Conservation (phyloP, 2,113 vertebrate genomes). For the Brienomyrus longianalis region DNA sequence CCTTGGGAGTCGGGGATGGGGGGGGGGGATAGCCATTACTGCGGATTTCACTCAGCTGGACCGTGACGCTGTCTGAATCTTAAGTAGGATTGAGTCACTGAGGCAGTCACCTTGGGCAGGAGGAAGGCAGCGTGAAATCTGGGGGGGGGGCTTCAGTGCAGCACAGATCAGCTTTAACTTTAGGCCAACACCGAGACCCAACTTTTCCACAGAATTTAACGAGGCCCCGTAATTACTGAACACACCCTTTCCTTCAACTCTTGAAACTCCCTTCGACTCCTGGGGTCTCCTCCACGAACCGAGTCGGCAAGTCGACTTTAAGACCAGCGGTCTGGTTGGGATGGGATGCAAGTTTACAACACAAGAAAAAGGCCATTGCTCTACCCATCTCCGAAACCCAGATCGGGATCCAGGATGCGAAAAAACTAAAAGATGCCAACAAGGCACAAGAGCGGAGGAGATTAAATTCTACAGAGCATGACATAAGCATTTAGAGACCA, state of each 20-base stretch:
- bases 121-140: background rate
- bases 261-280: background rate
- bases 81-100: slow-evolving; percentile 21
- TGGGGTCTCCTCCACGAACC: background rate
- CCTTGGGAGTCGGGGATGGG: background rate
- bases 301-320: background rate
- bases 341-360: background rate
- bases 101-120: slow-evolving; percentile 19
- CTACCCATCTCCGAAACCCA: background rate
- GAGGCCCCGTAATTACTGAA: background rate
- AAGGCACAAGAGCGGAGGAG: background rate
- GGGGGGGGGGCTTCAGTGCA: background rate
- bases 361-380: background rate
- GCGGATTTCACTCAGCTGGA: slow-evolving; percentile 13
- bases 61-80: slow-evolving; percentile 31
- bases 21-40: background rate
- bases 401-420: background rate
- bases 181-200: background rate
- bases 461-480: slow-evolving; percentile 7
- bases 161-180: background rate
- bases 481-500: background rate
- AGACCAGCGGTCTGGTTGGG: background rate
- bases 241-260: background rate
- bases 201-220: background rate
- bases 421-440: slow-evolving; percentile 12